Evolutionary conservation across 2,797 vertebrate species (phyloP).

Genomic region (Ctenopoma multispine): DNA sequence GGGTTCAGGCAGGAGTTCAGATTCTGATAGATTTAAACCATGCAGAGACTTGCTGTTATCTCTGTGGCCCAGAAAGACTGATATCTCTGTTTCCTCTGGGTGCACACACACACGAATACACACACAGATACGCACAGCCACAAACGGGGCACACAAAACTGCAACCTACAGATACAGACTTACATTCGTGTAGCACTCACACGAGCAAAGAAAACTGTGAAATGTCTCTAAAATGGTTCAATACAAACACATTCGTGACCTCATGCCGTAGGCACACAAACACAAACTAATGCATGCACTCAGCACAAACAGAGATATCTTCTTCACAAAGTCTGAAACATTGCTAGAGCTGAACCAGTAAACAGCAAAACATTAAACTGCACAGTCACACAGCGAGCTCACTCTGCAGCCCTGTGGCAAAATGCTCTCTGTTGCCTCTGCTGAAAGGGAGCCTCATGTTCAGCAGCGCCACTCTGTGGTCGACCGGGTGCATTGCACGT

Average conservation of each 20-base stretch:
- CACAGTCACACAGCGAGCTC: background rate
- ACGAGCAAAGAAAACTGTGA: background rate
- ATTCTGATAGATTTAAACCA: slow-evolving; percentile 35
- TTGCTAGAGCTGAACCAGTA: background rate
- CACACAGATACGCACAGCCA: background rate
- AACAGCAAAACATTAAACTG: background rate
- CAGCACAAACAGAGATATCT: background rate
- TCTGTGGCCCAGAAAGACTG: slow-evolving; percentile 31
- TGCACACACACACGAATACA: background rate
- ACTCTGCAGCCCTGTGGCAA: background rate
- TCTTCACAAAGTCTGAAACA: background rate
- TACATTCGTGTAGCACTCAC: background rate
- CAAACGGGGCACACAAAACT: background rate
- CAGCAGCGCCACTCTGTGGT: slow-evolving; percentile 32
- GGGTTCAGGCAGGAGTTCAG: slow-evolving; percentile 11
- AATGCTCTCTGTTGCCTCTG: background rate
- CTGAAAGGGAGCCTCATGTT: background rate
- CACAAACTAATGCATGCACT: background rate
- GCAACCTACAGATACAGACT: background rate
- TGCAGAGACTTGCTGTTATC: slow-evolving; percentile 35
- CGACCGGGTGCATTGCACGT: background rate
- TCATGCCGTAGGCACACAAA: too few species aligned
- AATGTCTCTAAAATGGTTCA: background rate
- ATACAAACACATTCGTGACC: background rate
- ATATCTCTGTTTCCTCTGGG: slow-evolving; percentile 38